Evolutionary conservation across 2,797 vertebrate species (phyloP), one percentile per base, ranked within the genome.

Genomic region (Bucorvus abyssinicus): DNA sequence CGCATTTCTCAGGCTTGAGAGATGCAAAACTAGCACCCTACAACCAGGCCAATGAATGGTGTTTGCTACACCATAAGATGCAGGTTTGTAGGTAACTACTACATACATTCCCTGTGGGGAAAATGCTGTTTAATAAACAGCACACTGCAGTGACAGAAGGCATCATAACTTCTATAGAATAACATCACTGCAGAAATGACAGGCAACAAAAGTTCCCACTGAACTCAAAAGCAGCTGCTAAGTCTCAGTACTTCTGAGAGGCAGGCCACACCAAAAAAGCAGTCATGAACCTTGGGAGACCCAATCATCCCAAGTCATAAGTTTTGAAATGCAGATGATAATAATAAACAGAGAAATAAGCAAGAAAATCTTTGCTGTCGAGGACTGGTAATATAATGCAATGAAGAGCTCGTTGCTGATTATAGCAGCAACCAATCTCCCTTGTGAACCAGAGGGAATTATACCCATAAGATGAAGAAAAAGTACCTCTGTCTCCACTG

Each of bases 321-420:
- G 40, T 20, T 42, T 64, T 84, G 83, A 75, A 85, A 74, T 59
- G 22, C 24, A 87, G 69, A 77, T 36, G 23, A 44, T 40, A 56
- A 50, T 21, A 89, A 81, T 9, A 88, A 80, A 83, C 92, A 57
- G 24, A 92, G 17, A 95, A 91, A 93, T n/a, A 68, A 92, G 32
- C 26, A 59, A 47, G 40, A 85, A 70, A 78, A 64, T 17, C 12
- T 49, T 81, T 50, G 10, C 34, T 81, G 23, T 50, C 47, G 84
- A 94, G 63, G 34, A 59, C 59, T 64, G n/a, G 32, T 53, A 90
- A 67, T 14, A 9, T 38, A 91, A 86, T 6, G 4, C 47, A 67
- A 63, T 8, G n/a, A 81, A 24, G 38, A 90, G 15, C 14, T 93
- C 42, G 12, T 38, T 32, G 40, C 44, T 90, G 57, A 61, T 50